These are phyloP conservation scores for Chrysina gloriosa DNA, from an alignment of 2,888 invertebrate genomes.

Conservation along the genomic window DNA sequence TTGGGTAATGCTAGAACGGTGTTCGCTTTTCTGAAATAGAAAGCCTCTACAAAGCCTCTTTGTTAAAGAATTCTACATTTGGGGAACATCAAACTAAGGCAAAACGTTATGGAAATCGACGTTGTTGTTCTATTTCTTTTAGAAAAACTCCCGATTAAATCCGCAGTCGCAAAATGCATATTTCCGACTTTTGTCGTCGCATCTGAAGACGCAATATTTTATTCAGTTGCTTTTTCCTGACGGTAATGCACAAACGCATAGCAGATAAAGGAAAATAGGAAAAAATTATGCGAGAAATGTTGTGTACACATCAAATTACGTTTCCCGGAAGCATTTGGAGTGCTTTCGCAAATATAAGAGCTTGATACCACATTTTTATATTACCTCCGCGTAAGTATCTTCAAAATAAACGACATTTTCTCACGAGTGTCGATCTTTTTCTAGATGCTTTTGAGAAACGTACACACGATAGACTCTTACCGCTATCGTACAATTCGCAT, in stretches of 20 bases:
- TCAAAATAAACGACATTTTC: background rate
- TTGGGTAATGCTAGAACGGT: background rate
- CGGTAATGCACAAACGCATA: too few relatives aligned
- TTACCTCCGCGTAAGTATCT: background rate
- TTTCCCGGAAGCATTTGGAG: too few relatives aligned
- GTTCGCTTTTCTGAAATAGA: background rate
- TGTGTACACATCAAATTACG: background rate
- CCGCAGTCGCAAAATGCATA: too few relatives aligned
- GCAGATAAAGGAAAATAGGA: too few relatives aligned
- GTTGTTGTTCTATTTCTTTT: too few relatives aligned
- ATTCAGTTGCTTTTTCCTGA: too few relatives aligned
- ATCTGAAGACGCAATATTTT: too few relatives aligned
- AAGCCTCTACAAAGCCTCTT: background rate
- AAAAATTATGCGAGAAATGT: background rate
- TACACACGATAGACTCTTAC: slow-evolving; percentile 68
- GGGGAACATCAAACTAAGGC: background rate
- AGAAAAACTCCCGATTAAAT: background rate
- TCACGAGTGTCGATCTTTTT: background rate
- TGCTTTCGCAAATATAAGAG: background rate
- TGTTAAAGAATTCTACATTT: background rate
- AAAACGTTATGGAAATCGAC: too few relatives aligned
- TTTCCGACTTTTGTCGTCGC: too few relatives aligned
- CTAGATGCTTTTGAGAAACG: background rate
- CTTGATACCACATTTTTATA: background rate
- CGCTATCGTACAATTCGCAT: slow-evolving; percentile 88